Evolutionary conservation across 2,113 vertebrate species (phyloP).

Genomic region (Cyanoramphus novaezelandiae): DNA sequence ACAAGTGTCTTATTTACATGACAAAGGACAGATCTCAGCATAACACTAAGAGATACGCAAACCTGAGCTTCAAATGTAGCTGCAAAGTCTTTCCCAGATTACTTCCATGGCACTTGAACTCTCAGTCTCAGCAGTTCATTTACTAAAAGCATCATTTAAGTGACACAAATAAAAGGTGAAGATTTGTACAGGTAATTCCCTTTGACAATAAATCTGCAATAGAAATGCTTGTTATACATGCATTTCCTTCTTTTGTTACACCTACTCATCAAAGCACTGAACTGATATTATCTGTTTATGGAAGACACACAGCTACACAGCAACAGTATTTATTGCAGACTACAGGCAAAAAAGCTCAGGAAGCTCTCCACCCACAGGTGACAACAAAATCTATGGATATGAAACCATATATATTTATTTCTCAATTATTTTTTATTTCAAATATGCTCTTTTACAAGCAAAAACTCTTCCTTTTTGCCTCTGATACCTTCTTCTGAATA

Average conservation of each 20-base stretch:
- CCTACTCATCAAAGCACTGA: background rate
- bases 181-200: background rate
- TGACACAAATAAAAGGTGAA: background rate
- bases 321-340: background rate
- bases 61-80: background rate
- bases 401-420: background rate
- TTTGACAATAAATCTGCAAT: background rate
- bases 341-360: background rate
- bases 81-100: background rate
- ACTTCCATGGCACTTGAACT: background rate
- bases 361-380: background rate
- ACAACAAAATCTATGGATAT: background rate
- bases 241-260: background rate
- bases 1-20: background rate
- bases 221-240: background rate
- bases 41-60: background rate
- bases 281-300: background rate
- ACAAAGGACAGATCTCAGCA: background rate
- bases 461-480: background rate
- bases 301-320: background rate
- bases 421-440: background rate
- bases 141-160: background rate
- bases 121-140: background rate
- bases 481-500: background rate
- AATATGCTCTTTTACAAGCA: background rate